Base-by-base conservation (phyloP, 1,140 invertebrate genomes). In the Plutomurus gul region DNA sequence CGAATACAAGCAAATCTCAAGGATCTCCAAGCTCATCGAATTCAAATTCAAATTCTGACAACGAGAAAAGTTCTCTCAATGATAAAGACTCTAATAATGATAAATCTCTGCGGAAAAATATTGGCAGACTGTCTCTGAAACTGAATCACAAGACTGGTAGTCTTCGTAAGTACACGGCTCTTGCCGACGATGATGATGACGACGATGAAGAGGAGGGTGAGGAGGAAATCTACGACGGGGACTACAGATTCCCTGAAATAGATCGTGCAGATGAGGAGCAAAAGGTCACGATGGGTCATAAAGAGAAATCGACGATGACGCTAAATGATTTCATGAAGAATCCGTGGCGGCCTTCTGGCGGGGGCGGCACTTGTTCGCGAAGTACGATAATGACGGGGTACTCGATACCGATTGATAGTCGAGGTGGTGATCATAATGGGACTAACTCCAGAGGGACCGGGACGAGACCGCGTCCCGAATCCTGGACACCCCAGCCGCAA, bases 271-370 rank as follows among this genome's bases (percentile, higher is more conserved):
- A 33, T 10, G 43, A 37, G 39, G 46, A 37, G 18, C 60, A 27
- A 37, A 60, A 36, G 20, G 47, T 56, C 4, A 60, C 70, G 39
- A 18, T 39, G 25, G 30, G 36, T 36, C 40, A 25, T 25, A 70
- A 37, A 36, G 47, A 40, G 13, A 78, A 46, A 16, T 33, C 25
- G 6, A 25, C 49, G 11, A 75, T 80, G 73, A 80, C 78, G 5
- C 43, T 81, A n/a, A 65, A 74, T 46, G 79, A 81, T 75, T 81
- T 81, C 46, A 70, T 81, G 18, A 81, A 75, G 20, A 81, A 77
- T 81, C 79, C 75, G 6, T 77, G 76, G 79, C 46, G 46, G 6
- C 30, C 56, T 13, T 37, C 49, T 36, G 40, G n/a, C 0, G 27
- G 18, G 13, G 13, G 22, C 5, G 37, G 73, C 4, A 71, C 65